Percentiles rank a stretch among this genome's conserved stretches.
These are phyloP conservation scores for Oscheius myriophilus DNA, from an alignment of 2,888 invertebrate species.

Conservation along the genomic window DNA sequence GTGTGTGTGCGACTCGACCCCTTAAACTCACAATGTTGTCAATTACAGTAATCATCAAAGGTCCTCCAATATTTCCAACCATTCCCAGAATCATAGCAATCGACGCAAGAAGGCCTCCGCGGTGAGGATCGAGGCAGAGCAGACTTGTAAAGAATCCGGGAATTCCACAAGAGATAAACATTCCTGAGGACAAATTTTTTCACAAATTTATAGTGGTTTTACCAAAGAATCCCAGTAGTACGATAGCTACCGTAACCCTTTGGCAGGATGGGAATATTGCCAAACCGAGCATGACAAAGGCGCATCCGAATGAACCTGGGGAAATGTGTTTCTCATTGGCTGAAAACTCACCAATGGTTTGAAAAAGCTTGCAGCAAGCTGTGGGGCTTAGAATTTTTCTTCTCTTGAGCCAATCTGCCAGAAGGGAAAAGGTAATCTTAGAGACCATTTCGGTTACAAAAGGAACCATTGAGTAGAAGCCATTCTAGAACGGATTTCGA, in stretches of 20 bases:
- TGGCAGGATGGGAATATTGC: constrained; percentile 44
- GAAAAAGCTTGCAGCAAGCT: constrained; percentile 42
- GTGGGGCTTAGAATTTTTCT: constrained; percentile 36
- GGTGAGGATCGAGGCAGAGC: constrained; percentile 42
- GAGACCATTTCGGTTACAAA: constrained; percentile 49
- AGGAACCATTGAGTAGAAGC: constrained; percentile 48
- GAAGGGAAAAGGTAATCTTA: constrained; percentile 39
- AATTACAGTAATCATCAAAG: constrained; percentile 36
- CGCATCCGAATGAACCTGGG: constrained; percentile 25
- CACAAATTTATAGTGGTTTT: not conserved
- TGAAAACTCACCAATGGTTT: constrained; percentile 39
- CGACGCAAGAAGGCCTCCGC: constrained; percentile 35
- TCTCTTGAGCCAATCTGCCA: constrained; percentile 42
- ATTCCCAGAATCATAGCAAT: constrained; percentile 34
- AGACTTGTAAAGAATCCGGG: constrained; percentile 48
- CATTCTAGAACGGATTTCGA: constrained; percentile 38
- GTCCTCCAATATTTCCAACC: constrained; percentile 36
- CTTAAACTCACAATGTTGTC: constrained; percentile 17
- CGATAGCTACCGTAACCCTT: constrained; percentile 30
- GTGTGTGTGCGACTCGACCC: too few species aligned
- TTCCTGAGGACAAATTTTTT: constrained; percentile 23
- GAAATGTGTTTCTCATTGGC: not conserved
- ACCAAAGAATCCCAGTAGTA: constrained; percentile 38
- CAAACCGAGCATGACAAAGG: constrained; percentile 33
- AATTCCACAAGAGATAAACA: constrained; percentile 47